Evolutionary conservation across 2,888 invertebrate species (phyloP), one percentile per base, ranked within the genome.

Genomic region (Leptopilina drosophilae): DNA sequence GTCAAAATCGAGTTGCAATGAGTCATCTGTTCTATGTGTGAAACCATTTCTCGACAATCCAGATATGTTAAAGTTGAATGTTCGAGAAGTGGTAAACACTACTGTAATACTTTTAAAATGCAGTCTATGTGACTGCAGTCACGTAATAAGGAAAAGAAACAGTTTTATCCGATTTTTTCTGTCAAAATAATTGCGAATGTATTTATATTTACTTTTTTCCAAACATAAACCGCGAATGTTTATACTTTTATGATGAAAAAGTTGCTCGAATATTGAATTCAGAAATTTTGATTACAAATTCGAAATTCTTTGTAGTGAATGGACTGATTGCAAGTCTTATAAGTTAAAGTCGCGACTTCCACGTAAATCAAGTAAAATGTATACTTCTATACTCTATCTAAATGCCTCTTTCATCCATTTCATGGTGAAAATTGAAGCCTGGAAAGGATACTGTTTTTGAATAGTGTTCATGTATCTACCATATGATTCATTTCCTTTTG

Each of bases 111-210:
- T 62, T 62, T 62, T 12, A 62, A 20, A 62, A 62, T n/a, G 62
- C 9, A 62, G 62, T 20, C 6, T 62, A 62, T 62, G 62, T 62
- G 62, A 62, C 62, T 62, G 62, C 20, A 62, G 62, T 62, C 62
- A 62, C 62, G 62, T 62, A 49, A 49, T 49, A 9, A 49, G 46
- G 9, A 46, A 46, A 46, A 9, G 49, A 49, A 49, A 9, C 11
- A 49, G 0, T 49, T 49, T 49, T 49, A 11, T 49, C 49, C 49
- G 11, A 49, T 12, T 49, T 49, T 49, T 49, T 49, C 1, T 49
- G 7, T 42, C 42, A 8, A 42, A 33, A 33, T 33, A 33, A 33
- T 3, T 33, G 4, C 33, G 3, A 33, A 33, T 33, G 33, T 33
- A 33, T 33, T 33, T 33, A 33, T 33, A 33, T 5, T 2, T 33